Percentiles rank a stretch among this genome's conserved stretches.
Evolutionary conservation across 2,113 vertebrate genomes (phyloP).

Genomic region (Nerophis ophidion): DNA sequence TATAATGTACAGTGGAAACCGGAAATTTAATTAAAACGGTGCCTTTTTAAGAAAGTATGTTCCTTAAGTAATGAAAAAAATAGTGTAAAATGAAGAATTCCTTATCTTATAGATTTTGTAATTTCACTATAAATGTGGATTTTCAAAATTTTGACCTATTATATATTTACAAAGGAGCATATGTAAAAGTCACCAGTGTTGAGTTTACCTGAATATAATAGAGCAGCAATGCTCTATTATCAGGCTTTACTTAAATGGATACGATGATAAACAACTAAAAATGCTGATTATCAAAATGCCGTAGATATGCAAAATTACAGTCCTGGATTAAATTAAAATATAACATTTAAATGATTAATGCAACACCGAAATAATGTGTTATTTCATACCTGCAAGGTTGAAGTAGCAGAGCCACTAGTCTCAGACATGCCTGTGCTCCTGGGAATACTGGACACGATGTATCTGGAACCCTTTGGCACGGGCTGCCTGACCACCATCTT

Average conservation of each 20-base stretch:
- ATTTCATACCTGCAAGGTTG: slow-evolving; percentile 32
- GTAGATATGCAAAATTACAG: neutral
- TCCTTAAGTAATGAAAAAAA: no score
- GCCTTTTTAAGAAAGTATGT: no score
- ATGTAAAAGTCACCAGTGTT: no score
- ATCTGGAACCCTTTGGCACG: slow-evolving; percentile 50
- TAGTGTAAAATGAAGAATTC: no score
- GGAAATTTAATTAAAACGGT: no score
- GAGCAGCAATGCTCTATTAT: no score
- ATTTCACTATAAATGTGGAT: neutral
- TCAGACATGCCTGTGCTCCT: slow-evolving; percentile 47
- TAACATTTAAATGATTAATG: neutral
- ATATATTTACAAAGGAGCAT: no score
- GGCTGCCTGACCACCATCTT: slow-evolving; percentile 60
- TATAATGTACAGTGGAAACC: no score
- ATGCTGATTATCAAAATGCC: neutral
- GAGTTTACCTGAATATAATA: no score
- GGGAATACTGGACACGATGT: slow-evolving; percentile 57
- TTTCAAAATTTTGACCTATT: no score
- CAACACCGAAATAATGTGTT: neutral
- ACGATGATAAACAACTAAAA: neutral
- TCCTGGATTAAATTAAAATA: neutral
- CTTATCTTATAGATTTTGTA: neutral
- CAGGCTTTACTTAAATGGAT: no score
- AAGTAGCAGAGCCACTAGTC: slow-evolving; percentile 50